Evolutionary conservation across 2,888 invertebrate genomes (phyloP), one percentile per base, ranked within the genome.

Genomic region (Agonopterix heracliana): DNA sequence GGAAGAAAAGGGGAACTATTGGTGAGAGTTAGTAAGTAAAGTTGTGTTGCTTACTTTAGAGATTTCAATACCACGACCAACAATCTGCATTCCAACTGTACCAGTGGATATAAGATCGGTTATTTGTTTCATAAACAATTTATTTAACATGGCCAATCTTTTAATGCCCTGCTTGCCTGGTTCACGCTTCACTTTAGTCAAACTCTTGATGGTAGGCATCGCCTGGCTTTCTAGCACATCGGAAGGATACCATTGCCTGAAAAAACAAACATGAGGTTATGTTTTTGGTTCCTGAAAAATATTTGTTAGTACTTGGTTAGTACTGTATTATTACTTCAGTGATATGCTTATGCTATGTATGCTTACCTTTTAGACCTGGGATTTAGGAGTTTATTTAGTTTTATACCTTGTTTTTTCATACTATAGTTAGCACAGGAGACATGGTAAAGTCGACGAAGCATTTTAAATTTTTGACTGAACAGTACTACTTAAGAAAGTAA

Each of bases 21-120:
- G n/a, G n/a, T n/a, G n/a, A n/a, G n/a, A n/a, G n/a, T n/a, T n/a
- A n/a, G n/a, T n/a, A n/a, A n/a, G n/a, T n/a, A n/a, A n/a, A n/a
- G n/a, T n/a, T n/a, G n/a, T n/a, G n/a, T n/a, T n/a, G 9, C n/a
- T 38, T 38, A 93, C 93, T 65, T 91, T 90, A n/a, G 93, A 92
- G 54, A 96, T 90, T 82, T 95, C 94, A 57, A 95, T 89, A 9
- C 93, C 92, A 57, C 89, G 86, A 8, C 93, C 93, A 10, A 92
- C 60, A 53, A 95, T 80, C 46, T 90, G 78, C 45, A 90, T 78
- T 1, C 93, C 81, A 34, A 90, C 83, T 59, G 92, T 91, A 1
- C 94, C 94, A 0, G 93, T 93, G 1, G 94, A 91, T 90, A 96
- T 90, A 35, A 95, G 77, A 71, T 95, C 95, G 0, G 95, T 94